Evolutionary conservation across 1,140 invertebrate species (phyloP), one percentile per base, ranked within the genome.

Genomic region (Trissolcus basalis): DNA sequence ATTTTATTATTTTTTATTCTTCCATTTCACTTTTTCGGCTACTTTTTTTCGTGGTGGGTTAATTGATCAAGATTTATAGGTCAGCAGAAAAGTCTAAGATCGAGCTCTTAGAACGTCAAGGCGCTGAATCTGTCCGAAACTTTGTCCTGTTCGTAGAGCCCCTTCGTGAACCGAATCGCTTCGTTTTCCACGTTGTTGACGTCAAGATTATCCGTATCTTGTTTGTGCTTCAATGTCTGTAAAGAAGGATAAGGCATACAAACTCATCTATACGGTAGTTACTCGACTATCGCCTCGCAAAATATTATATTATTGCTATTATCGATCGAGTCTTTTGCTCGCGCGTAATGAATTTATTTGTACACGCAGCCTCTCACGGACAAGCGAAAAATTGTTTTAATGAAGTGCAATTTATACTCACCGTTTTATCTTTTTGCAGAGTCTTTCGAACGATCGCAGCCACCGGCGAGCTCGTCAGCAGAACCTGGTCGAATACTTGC

Each of bases 201-300:
- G 45, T 51, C 59, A 65, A 63, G 69, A 78, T 78, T 73, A 73
- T 69, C 60, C 69, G 53, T 73, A 78, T 78, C 75, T 77, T 77
- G 75, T 78, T 78, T 73, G 64, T 60, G 55, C 75, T 73, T 69
- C 69, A 70, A 51, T 69, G 75, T 70, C 75, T 78, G 75, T 70
- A 78, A 78, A 78, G 55, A 1, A 68, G 64, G 75, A 72, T 77
- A 77, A 77, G 69, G 49, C 59, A 65, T 64, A 72, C 63, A 69
- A 64, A 77, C 58, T 72, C 70, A 73, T 73, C 56, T 55, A 60
- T 60, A 73, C 71, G 47, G 65, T 67, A 77, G 73, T 65, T 65
- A 65, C 41, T 4, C 7, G 44, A 67, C 43, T 71, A 77, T 77
- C 61, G 70, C 59, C 33, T 53, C 14, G 51, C 61, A 61, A 71